Base-by-base conservation (phyloP, 2,888 invertebrate species). In the Dryobotodes eremita region DNA sequence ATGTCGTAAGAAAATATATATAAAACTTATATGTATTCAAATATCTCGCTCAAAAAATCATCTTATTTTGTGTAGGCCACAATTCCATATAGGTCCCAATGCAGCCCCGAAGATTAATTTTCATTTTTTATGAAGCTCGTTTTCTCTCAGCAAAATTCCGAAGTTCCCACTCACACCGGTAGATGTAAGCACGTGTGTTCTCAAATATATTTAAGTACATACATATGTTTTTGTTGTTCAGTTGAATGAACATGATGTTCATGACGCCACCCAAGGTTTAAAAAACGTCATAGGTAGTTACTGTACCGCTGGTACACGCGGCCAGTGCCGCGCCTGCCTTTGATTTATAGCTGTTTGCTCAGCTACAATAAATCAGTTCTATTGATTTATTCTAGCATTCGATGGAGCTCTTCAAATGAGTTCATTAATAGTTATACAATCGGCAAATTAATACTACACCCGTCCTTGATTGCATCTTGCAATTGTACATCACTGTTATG, bases 301-400 rank as follows among this genome's bases (percentile, higher is more conserved):
- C n/a, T 80, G 80, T 59, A 70, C 68, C 61, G 69, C 59, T 57
- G 42, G 36, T 76, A 73, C 77, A 86, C 78, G 83, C 65, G 74
- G 76, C 71, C 80, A 73, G 84, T 79, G 81, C 84, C 85, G 84
- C 89, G 86, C 86, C 89, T 86, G 84, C 79, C 84, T 89, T 89
- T 96, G 95, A 96, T 95, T 95, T 95, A 96, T 95, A 90, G 91
- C 90, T 94, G 92, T 95, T 95, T 95, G 92, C 88, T 87, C 88
- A 83, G 88, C 88, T 84, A 90, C 93, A 92, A 95, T 95, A 95
- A 95, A 95, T 95, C 94, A 94, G 90, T 90, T 91, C 85, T 92
- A 94, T 95, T 95, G 94, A 94, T 94, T 95, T 92, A 93, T 93
- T 91, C 89, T 89, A 89, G 86, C 85, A 87, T 89, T 88, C 85